Conservation (phyloP, 1,140 invertebrate species). For the Cydia strobilella region DNA sequence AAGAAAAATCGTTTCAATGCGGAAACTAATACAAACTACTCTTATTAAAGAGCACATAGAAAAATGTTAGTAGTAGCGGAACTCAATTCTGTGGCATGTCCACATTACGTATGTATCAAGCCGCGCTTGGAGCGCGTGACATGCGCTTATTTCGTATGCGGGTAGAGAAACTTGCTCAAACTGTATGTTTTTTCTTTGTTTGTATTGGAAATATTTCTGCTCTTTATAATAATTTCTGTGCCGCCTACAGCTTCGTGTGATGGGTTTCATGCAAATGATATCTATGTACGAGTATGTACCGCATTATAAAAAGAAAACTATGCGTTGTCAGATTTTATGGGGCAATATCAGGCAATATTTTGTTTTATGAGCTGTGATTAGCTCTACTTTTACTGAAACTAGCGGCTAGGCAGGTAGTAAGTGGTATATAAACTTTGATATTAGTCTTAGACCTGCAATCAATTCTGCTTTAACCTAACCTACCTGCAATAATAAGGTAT, state of each 20-base stretch:
- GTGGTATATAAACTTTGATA: no score
- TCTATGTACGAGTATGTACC: background rate
- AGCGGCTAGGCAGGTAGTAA: no score
- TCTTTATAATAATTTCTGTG: slow-evolving; percentile 30
- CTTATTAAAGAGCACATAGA: slow-evolving; percentile 30
- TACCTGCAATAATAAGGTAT: no score
- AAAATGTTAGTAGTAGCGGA: slow-evolving; percentile 22
- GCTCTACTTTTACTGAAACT: no score
- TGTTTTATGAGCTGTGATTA: background rate
- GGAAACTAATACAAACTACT: slow-evolving; percentile 32
- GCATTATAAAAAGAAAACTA: slow-evolving; percentile 13
- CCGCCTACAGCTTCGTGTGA: slow-evolving; percentile 25
- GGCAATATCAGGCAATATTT: background rate
- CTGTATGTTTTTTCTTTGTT: slow-evolving; percentile 34
- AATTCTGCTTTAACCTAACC: no score
- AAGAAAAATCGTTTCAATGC: slow-evolving; percentile 41
- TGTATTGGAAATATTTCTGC: slow-evolving; percentile 36
- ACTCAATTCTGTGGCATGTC: slow-evolving; percentile 31
- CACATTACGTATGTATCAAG: slow-evolving; percentile 37
- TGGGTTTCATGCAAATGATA: slow-evolving; percentile 25
- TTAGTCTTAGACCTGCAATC: no score
- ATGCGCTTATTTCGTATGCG: slow-evolving; percentile 36
- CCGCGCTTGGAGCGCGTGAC: slow-evolving; percentile 32
- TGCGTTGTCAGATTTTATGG: background rate
- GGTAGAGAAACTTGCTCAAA: slow-evolving; percentile 34